Conservation (phyloP, 2,888 invertebrate genomes). For the Nomada hirtipes region DNA sequence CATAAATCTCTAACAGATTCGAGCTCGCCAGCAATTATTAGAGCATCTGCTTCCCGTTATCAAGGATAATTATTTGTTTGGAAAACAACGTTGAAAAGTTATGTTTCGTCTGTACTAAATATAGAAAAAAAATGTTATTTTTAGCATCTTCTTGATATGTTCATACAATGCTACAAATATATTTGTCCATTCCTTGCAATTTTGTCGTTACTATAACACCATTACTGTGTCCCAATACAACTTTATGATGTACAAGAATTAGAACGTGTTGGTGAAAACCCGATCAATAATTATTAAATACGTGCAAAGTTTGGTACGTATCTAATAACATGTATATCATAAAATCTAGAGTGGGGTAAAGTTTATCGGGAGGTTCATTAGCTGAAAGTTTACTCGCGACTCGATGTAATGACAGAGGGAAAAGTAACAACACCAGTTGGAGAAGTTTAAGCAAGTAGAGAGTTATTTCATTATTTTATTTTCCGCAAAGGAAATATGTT, state of each 20-base stretch:
- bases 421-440: not conserved
- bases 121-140: no score
- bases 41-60: no score
- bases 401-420: not conserved
- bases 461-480: no score
- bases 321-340: not conserved
- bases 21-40: not conserved
- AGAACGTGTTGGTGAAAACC: not conserved
- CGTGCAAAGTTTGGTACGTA: not conserved
- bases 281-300: not conserved
- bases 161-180: no score
- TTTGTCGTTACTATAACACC: no score
- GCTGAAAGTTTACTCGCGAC: not conserved
- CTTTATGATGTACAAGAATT: not conserved
- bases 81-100: no score
- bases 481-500: no score
- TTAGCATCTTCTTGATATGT: no score
- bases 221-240: no score
- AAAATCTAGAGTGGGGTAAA: not conserved
- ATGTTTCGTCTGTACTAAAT: no score
- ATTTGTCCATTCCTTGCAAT: no score
- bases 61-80: no score
- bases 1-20: slow-evolving; percentile 7
- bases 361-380: not conserved
- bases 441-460: slow-evolving; percentile 2